Percentiles rank a stretch among this genome's conserved stretches.
Evolutionary conservation across 2,888 invertebrate genomes (phyloP).

Genomic region (Conchocele bisecta): DNA sequence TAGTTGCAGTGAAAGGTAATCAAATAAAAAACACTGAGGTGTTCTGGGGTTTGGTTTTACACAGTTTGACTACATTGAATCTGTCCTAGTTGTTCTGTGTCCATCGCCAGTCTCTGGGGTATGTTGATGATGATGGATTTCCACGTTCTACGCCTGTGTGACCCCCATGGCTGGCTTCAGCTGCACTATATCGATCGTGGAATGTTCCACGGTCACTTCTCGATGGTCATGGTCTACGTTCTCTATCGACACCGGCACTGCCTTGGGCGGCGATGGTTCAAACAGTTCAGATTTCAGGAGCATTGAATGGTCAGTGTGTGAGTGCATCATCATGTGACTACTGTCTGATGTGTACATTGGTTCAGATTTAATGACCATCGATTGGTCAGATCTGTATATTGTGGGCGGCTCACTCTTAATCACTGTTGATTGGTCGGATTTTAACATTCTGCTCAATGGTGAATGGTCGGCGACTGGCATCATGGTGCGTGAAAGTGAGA

Average conservation of each 20-base stretch:
- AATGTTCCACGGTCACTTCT: conserved; percentile 30
- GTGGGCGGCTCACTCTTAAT: not conserved
- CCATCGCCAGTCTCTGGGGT: too few species aligned
- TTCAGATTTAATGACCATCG: conserved; percentile 46
- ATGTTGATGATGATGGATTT: too few species aligned
- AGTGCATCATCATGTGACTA: too few species aligned
- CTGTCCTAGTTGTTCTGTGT: too few species aligned
- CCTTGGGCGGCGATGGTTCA: conserved; percentile 71
- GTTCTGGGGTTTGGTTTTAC: too few species aligned
- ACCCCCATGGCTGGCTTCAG: conserved; percentile 62
- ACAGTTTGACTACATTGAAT: too few species aligned
- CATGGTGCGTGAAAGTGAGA: conserved; percentile 4
- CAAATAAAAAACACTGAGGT: too few species aligned
- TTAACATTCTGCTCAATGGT: not conserved
- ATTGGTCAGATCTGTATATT: conserved; percentile 33
- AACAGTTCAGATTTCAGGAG: conserved; percentile 47
- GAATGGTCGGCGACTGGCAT: not conserved
- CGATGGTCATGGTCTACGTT: conserved; percentile 46
- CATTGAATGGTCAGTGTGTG: not conserved
- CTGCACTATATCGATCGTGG: conserved; percentile 56
- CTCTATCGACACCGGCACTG: conserved; percentile 66
- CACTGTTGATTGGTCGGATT: not conserved
- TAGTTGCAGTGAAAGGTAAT: too few species aligned
- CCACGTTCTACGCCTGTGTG: conserved; percentile 49
- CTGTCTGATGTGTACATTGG: too few species aligned